phyloP scores from a whole-genome alignment of 2,888 invertebrate species.

The Ormyrus pomaceus region DNA sequence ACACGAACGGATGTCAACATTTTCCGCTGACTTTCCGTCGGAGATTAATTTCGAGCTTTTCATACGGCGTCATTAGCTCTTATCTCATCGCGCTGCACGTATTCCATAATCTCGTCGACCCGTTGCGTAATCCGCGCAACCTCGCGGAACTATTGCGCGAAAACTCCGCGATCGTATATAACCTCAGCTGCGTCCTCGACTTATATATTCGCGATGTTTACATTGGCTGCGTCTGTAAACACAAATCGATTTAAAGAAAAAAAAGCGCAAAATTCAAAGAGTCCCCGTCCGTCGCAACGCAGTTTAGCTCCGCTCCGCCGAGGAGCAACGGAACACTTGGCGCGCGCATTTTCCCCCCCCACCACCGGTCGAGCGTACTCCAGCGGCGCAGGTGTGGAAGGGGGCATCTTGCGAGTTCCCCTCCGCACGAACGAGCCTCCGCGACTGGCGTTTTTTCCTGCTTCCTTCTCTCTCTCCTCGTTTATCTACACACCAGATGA shows the following conservation, averaged over 20 bases:
- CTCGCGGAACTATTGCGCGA: slow-evolving; percentile 14
- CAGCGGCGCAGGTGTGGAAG: background rate
- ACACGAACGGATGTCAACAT: background rate
- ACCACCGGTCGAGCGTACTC: background rate
- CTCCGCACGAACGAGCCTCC: background rate
- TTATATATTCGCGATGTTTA: background rate
- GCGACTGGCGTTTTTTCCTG: background rate
- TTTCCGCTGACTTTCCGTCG: background rate
- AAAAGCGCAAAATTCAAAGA: no score
- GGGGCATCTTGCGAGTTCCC: background rate
- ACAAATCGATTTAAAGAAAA: background rate
- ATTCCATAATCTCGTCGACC: slow-evolving; percentile 1
- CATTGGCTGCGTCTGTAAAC: background rate
- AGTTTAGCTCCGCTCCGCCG: no score
- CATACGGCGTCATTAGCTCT: slow-evolving; percentile 25
- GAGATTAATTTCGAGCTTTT: slow-evolving; percentile 8
- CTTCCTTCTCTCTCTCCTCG: background rate
- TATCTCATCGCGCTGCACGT: slow-evolving; percentile 2
- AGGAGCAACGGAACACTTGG: background rate
- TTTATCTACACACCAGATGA: background rate
- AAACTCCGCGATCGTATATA: slow-evolving; percentile 15
- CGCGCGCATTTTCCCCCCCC: background rate
- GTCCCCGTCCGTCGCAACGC: no score
- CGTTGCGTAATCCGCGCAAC: slow-evolving; percentile 23
- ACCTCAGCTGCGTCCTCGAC: background rate